These are phyloP conservation scores for Agrotis segetum DNA, from an alignment of 2,888 invertebrate genomes.

Conservation along the genomic window DNA sequence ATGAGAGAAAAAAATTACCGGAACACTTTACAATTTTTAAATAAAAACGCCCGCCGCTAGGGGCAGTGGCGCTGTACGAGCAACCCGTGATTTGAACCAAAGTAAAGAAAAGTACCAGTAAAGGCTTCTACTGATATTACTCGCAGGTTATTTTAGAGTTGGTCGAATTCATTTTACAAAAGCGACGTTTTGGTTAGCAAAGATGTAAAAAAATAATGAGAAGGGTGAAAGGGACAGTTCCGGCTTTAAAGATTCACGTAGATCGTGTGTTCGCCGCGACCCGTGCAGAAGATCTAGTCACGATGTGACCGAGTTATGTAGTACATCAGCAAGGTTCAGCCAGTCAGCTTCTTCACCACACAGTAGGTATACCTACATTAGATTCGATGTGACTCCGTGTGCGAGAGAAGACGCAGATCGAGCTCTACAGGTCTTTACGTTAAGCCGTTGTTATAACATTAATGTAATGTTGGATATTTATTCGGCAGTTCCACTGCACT, in stretches of 20 bases:
- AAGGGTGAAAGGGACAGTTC: slow-evolving; percentile 30
- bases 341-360: too few relatives aligned
- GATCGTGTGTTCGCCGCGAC: not conserved
- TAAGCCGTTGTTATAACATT: too few relatives aligned
- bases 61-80: not conserved
- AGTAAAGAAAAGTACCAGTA: slow-evolving; percentile 5
- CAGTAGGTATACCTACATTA: too few relatives aligned
- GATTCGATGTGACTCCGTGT: too few relatives aligned
- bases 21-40: slow-evolving; percentile 18
- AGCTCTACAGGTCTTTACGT: too few relatives aligned
- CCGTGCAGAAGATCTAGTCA: slow-evolving; percentile 9
- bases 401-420: too few relatives aligned
- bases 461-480: not conserved
- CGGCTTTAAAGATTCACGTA: slow-evolving; percentile 40
- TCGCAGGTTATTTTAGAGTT: not conserved
- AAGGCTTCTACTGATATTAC: slow-evolving; percentile 2
- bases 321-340: too few relatives aligned
- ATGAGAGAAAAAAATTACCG: slow-evolving; percentile 16
- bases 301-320: too few relatives aligned
- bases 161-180: slow-evolving; percentile 13
- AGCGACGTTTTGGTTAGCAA: slow-evolving; percentile 7
- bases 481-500: not conserved
- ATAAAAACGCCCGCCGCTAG: not conserved
- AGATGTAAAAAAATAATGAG: slow-evolving; percentile 24
- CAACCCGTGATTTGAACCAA: not conserved